Conservation (phyloP, 1,140 invertebrate genomes). For the Drosophila elegans region DNA sequence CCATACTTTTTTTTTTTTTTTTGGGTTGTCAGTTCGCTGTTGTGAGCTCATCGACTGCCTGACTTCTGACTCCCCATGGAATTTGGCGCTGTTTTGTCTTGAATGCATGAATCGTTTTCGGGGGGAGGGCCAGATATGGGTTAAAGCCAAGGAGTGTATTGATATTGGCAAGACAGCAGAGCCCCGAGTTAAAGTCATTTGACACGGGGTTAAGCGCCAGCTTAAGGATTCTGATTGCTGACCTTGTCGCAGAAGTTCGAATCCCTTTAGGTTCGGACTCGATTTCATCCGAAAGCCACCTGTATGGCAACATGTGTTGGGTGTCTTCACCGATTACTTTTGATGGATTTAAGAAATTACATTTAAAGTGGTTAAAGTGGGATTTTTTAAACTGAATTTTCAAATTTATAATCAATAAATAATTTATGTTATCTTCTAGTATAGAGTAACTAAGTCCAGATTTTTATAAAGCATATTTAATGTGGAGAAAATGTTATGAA, state of each 20-base stretch:
- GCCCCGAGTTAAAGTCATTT: conserved; percentile 33
- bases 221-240: conserved; percentile 17
- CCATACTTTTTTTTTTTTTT: conserved; percentile 19
- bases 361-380: background rate
- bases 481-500: background rate
- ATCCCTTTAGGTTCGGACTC: background rate
- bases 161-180: conserved; percentile 41
- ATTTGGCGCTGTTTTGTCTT: conserved; percentile 51
- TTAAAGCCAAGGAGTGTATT: conserved; percentile 27
- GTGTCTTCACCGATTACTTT: background rate
- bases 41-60: conserved; percentile 43
- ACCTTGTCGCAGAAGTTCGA: conserved; percentile 9
- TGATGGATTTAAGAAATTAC: background rate
- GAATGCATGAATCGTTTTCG: conserved; percentile 66
- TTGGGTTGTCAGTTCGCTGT: background rate
- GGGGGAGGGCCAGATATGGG: background rate
- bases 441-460: too few relatives aligned
- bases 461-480: background rate
- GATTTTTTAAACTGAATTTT: too few relatives aligned
- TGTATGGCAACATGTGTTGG: conserved; percentile 9
- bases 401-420: too few relatives aligned
- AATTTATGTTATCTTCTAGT: too few relatives aligned
- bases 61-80: conserved; percentile 67
- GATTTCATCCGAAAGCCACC: conserved; percentile 7
- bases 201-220: conserved; percentile 32